Percentiles rank a stretch among this genome's conserved stretches.
phyloP scores from a whole-genome alignment of 2,797 vertebrate species.

The Phataginus tetradactyla region DNA sequence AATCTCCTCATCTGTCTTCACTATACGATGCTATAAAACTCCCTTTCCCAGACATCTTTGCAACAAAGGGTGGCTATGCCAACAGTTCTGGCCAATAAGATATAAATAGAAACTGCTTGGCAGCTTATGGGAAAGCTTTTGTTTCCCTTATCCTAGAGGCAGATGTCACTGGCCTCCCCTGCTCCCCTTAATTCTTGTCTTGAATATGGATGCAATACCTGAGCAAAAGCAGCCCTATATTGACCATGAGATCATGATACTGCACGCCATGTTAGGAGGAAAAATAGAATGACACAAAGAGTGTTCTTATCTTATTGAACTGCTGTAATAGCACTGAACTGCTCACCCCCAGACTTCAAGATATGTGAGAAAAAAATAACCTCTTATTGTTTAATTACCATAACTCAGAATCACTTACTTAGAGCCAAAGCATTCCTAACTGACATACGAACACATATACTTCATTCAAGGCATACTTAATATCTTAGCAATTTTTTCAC shows the following conservation, averaged over 20 bases:
- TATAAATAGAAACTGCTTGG: not conserved
- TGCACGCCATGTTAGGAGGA: not conserved
- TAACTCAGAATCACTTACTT: not conserved
- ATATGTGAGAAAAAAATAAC: not conserved
- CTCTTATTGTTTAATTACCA: not conserved
- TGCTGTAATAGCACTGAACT: not conserved
- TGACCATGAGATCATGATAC: not conserved
- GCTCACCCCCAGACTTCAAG: not conserved
- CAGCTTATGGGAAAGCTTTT: not conserved
- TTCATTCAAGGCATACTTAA: not conserved
- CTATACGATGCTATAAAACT: not conserved
- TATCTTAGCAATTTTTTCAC: not conserved
- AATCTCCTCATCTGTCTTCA: not conserved
- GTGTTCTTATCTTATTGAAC: not conserved
- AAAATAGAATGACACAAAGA: not conserved
- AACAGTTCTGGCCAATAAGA: not conserved
- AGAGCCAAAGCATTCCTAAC: not conserved
- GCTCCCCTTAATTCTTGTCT: not conserved
- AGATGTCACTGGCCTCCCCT: not conserved
- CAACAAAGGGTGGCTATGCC: not conserved
- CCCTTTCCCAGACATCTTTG: not conserved
- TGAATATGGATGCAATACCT: not conserved
- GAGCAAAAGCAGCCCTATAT: not conserved
- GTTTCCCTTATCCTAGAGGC: not conserved
- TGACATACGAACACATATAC: not conserved